phyloP scores from a whole-genome alignment of 2,113 vertebrate species.

The Corythoichthys haematopterus region DNA sequence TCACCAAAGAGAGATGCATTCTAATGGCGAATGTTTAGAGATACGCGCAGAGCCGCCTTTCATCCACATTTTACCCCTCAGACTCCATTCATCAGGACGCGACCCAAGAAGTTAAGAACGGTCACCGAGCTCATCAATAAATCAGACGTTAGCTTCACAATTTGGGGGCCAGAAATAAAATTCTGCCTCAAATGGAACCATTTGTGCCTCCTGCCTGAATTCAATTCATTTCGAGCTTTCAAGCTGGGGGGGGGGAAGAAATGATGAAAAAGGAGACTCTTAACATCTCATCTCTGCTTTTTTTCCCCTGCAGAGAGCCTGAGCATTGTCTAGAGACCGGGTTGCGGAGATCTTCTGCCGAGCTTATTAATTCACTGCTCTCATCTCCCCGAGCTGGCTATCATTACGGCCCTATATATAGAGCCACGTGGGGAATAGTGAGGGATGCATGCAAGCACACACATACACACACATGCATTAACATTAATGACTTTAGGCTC shows the following conservation, averaged over 20 bases:
- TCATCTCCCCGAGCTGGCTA: slow-evolving; percentile 75
- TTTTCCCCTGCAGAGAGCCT: slow-evolving; percentile 54
- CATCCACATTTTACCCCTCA: slow-evolving; percentile 14
- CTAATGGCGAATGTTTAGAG: background rate
- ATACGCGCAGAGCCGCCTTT: background rate
- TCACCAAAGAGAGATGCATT: background rate
- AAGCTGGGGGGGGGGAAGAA: slow-evolving; percentile 25
- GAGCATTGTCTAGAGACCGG: slow-evolving; percentile 65
- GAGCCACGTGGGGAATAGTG: slow-evolving; percentile 64
- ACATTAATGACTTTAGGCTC: slow-evolving; percentile 74
- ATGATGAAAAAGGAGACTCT: slow-evolving; percentile 37
- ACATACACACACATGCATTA: slow-evolving; percentile 58
- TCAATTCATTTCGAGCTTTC: slow-evolving; percentile 48
- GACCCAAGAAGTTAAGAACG: slow-evolving; percentile 7
- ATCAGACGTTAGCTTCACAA: slow-evolving; percentile 28
- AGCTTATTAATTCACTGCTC: slow-evolving; percentile 73
- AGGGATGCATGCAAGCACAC: slow-evolving; percentile 17
- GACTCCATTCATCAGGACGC: slow-evolving; percentile 18
- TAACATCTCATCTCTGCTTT: slow-evolving; percentile 58
- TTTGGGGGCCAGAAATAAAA: slow-evolving; percentile 38
- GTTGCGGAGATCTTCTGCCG: slow-evolving; percentile 62
- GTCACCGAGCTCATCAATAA: slow-evolving; percentile 46
- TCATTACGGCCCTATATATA: slow-evolving; percentile 78
- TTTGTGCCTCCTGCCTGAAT: slow-evolving; percentile 43
- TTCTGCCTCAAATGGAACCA: slow-evolving; percentile 33